phyloP scores from a whole-genome alignment of 2,113 vertebrate genomes.

The Anser cygnoides region DNA sequence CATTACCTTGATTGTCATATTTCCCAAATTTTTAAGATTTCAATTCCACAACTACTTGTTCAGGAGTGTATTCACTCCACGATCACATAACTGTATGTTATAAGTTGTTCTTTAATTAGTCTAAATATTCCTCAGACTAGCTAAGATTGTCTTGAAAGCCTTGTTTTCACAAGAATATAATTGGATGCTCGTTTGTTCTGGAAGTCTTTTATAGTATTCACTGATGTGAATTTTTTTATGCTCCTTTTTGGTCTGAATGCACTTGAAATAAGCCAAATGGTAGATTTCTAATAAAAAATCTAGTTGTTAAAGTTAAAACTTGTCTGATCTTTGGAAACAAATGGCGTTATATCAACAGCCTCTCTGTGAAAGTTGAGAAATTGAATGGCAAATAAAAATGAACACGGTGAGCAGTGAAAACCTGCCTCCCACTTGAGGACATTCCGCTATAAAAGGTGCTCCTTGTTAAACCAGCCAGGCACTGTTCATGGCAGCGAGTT shows the following conservation, averaged over 20 bases:
- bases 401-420: background rate
- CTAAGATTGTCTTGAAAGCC: background rate
- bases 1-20: background rate
- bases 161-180: slow-evolving; percentile 28
- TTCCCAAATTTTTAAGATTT: background rate
- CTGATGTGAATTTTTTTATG: background rate
- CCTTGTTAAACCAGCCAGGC: background rate
- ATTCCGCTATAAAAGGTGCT: background rate
- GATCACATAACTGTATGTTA: background rate
- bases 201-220: background rate
- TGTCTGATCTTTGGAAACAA: background rate
- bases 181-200: background rate
- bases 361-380: background rate
- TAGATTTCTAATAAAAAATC: slow-evolving; percentile 20
- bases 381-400: background rate
- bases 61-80: background rate
- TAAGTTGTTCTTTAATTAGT: background rate
- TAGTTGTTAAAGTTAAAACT: background rate
- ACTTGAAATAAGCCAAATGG: background rate
- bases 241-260: background rate
- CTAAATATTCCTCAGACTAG: background rate
- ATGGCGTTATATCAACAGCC: background rate
- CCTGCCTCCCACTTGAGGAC: background rate
- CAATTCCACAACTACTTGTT: background rate
- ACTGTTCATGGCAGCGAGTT: background rate